Evolutionary conservation across 1,140 invertebrate genomes (phyloP).

Genomic region (Drosophila kanapiae): DNA sequence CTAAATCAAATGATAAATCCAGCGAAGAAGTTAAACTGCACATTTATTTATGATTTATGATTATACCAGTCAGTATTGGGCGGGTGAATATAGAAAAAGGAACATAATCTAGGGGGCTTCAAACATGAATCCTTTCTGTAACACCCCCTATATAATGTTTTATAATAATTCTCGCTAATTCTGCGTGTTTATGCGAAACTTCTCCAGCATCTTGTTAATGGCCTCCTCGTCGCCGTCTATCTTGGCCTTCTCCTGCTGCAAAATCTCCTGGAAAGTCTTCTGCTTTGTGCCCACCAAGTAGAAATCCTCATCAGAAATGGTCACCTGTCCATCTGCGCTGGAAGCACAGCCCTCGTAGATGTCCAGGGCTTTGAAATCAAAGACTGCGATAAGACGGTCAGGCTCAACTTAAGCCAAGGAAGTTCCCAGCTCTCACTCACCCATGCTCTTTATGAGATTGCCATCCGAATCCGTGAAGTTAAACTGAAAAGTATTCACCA

Average conservation of each 20-base stretch:
- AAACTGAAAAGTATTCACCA: conserved; percentile 80
- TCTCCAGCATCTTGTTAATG: conserved; percentile 77
- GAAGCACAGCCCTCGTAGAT: conserved; percentile 74
- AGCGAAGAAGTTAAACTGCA: neutral
- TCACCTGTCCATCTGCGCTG: conserved; percentile 65
- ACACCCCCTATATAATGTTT: too few relatives aligned
- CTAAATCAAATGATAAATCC: neutral
- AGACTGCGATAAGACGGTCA: conserved; percentile 71
- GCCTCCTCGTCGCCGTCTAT: conserved; percentile 74
- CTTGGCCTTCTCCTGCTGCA: conserved; percentile 66
- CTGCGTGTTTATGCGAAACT: conserved; percentile 74
- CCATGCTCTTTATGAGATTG: conserved; percentile 79
- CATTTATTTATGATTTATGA: neutral
- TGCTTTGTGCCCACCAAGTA: conserved; percentile 77
- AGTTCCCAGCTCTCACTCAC: conserved; percentile 59
- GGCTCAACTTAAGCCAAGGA: neutral
- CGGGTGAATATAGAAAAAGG: neutral
- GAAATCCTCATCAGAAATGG: conserved; percentile 78
- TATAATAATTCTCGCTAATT: conserved; percentile 13
- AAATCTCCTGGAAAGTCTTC: conserved; percentile 68
- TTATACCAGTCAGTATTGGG: conserved; percentile 7
- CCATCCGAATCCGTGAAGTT: conserved; percentile 80
- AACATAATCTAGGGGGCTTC: too few relatives aligned
- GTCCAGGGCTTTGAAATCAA: conserved; percentile 84
- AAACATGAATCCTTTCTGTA: too few relatives aligned